Evolutionary conservation across 2,113 vertebrate genomes (phyloP).

Genomic region (Oryzias javanicus): DNA sequence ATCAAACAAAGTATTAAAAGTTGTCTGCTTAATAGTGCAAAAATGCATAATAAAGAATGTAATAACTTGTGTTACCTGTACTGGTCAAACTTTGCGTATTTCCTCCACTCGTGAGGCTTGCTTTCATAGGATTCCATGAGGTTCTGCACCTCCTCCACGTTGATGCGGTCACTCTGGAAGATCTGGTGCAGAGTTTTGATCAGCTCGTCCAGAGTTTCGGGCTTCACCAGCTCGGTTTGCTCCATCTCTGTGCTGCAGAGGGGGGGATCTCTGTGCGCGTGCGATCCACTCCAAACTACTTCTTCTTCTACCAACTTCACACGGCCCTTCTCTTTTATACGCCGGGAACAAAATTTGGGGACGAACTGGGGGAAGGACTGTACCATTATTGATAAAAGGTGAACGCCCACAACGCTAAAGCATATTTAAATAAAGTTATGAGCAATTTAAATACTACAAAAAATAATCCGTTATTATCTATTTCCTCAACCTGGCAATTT

Average conservation of each 20-base stretch:
- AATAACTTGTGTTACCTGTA: constrained; percentile 80
- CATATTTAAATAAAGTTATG: not conserved
- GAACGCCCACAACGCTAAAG: constrained; percentile 17
- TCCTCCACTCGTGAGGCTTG: constrained; percentile 85
- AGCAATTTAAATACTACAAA: no score
- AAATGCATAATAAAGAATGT: not conserved
- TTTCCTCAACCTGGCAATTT: not conserved
- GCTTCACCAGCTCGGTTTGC: constrained; percentile 81
- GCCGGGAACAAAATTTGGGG: constrained; percentile 37
- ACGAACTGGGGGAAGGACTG: constrained; percentile 51
- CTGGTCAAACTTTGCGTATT: constrained; percentile 87
- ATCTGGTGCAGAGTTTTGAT: constrained; percentile 82
- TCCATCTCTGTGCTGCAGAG: constrained; percentile 69
- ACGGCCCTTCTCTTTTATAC: constrained; percentile 62
- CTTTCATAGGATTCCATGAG: constrained; percentile 91
- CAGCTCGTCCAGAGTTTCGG: constrained; percentile 81
- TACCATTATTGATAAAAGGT: constrained; percentile 66
- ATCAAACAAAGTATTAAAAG: no score
- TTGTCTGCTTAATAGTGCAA: not conserved
- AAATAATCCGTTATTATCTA: fast-evolving
- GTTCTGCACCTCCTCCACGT: constrained; percentile 87
- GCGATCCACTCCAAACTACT: not conserved
- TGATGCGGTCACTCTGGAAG: constrained; percentile 82
- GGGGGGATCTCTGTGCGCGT: not conserved
- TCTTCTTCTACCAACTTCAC: constrained; percentile 1